phyloP scores from a whole-genome alignment of 2,888 invertebrate genomes.

The Odontocolon sp. region DNA sequence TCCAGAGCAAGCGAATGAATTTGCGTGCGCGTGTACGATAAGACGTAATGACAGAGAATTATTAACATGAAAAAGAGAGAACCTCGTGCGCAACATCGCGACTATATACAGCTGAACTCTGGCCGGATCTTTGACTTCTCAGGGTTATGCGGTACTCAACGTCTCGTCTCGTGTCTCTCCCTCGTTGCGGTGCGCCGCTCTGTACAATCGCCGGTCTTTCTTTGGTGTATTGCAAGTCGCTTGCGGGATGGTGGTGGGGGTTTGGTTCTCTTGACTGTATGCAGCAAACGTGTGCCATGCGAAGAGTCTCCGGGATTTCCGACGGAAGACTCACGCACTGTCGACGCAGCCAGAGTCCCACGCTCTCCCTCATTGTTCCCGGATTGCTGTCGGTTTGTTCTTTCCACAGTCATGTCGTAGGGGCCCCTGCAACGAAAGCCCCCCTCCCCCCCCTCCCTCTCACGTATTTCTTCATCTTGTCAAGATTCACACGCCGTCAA shows the following conservation, averaged over 20 bases:
- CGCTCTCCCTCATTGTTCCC: constrained; percentile 75
- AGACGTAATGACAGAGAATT: constrained; percentile 55
- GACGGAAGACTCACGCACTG: constrained; percentile 68
- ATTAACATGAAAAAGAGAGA: constrained; percentile 47
- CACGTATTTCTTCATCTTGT: constrained; percentile 61
- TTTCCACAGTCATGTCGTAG: constrained; percentile 46
- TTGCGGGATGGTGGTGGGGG: not conserved
- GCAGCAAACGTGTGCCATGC: constrained; percentile 11
- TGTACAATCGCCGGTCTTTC: constrained; percentile 26
- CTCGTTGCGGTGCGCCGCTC: not conserved
- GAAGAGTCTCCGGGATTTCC: constrained; percentile 61
- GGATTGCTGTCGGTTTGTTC: constrained; percentile 33
- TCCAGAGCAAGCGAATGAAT: constrained; percentile 40
- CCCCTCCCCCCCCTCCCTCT: constrained; percentile 30
- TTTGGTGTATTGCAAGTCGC: constrained; percentile 9
- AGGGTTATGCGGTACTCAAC: constrained; percentile 52
- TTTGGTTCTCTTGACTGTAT: not conserved
- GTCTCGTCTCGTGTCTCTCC: not conserved
- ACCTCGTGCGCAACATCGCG: constrained; percentile 40
- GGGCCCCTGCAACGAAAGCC: not conserved
- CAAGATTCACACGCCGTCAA: constrained; percentile 63
- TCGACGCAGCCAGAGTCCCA: constrained; percentile 68
- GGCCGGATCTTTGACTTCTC: constrained; percentile 57
- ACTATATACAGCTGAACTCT: constrained; percentile 54
- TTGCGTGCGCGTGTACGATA: constrained; percentile 45